Percentiles rank a stretch among this genome's conserved stretches.
Evolutionary conservation across 2,797 vertebrate species (phyloP).

Genomic region (Gadopsis marmoratus): DNA sequence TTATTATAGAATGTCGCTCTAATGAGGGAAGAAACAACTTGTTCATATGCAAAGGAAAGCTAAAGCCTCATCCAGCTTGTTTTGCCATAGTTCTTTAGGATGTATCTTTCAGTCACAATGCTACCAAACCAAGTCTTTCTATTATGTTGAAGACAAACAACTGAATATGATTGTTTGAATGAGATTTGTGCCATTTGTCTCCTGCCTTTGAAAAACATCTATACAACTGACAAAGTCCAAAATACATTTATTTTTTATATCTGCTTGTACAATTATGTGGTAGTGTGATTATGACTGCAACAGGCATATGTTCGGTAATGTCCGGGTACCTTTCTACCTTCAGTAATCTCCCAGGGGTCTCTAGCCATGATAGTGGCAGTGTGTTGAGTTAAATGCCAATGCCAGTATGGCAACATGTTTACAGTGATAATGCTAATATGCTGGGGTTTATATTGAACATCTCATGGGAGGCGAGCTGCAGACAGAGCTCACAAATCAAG

Average conservation of each 20-base stretch:
- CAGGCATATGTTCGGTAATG: too few species aligned
- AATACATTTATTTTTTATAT: neutral
- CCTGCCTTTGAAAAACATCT: neutral
- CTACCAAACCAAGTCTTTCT: neutral
- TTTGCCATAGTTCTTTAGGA: slow-evolving; percentile 10
- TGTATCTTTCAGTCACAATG: neutral
- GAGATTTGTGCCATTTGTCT: neutral
- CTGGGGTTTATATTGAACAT: neutral
- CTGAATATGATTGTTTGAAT: slow-evolving; percentile 1
- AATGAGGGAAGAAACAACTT: slow-evolving; percentile 25
- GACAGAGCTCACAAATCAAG: neutral
- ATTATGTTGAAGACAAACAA: neutral
- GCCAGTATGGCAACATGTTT: neutral
- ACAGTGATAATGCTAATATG: neutral
- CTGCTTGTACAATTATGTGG: neutral
- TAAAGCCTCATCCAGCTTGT: neutral
- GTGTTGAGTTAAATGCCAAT: neutral
- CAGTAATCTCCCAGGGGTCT: neutral
- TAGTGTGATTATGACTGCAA: neutral
- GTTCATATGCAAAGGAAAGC: slow-evolving; percentile 29
- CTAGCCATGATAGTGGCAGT: neutral
- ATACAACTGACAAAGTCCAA: neutral
- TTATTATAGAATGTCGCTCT: neutral
- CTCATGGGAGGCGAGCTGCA: neutral
- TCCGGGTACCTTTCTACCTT: neutral